Percentiles rank a stretch among this genome's conserved stretches.
Evolutionary conservation across 2,113 vertebrate genomes (phyloP).

Genomic region (Seriola aureovittata): DNA sequence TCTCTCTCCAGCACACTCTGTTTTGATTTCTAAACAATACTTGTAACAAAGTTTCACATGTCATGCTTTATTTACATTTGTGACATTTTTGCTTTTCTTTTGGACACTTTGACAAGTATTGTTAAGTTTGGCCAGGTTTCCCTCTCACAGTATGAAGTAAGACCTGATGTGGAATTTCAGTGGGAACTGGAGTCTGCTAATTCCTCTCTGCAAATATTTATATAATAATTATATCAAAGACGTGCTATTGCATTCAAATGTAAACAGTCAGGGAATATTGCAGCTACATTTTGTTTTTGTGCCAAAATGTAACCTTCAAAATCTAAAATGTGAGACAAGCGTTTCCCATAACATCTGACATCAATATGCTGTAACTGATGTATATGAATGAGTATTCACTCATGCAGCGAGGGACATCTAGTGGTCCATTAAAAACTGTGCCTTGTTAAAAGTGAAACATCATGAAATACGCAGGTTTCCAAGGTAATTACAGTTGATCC

Average conservation of each 20-base stretch:
- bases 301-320: not conserved
- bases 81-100: constrained; percentile 34
- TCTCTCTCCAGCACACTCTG: not conserved
- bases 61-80: constrained; percentile 59
- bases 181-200: constrained; percentile 46
- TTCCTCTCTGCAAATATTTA: not conserved
- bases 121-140: constrained; percentile 45
- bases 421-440: constrained; percentile 31
- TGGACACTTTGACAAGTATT: constrained; percentile 45
- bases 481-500: not conserved
- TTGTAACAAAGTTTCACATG: constrained; percentile 24
- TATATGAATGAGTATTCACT: not conserved
- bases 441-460: not conserved
- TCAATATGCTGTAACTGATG: not conserved
- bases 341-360: not conserved
- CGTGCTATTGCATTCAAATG: not conserved
- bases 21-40: constrained; percentile 18
- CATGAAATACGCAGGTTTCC: not conserved
- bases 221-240: not conserved
- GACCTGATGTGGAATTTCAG: constrained; percentile 48
- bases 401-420: constrained; percentile 30
- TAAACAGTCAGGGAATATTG: not conserved
- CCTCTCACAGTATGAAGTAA: constrained; percentile 41
- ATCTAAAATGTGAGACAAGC: not conserved
- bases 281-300: not conserved